phyloP scores from a whole-genome alignment of 2,888 invertebrate species.

The Pinctada fucata region DNA sequence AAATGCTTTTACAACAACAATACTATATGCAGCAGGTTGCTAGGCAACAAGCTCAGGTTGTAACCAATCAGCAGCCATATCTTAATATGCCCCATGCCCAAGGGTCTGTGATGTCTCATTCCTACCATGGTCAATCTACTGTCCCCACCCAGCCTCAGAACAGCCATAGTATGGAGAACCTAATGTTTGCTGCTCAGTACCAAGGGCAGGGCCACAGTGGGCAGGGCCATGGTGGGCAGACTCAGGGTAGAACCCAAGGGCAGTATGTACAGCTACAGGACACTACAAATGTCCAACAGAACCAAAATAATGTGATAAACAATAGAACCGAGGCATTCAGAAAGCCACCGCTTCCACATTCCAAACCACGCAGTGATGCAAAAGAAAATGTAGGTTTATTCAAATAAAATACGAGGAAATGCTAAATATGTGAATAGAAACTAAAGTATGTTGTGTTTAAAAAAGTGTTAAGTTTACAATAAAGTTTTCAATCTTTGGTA shows the following conservation, averaged over 20 bases:
- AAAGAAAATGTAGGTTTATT: constrained; percentile 45
- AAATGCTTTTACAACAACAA: constrained; percentile 50
- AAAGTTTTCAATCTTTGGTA: too few relatives aligned
- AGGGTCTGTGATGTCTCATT: constrained; percentile 20
- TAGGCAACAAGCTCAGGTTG: constrained; percentile 42
- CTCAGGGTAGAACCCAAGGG: constrained; percentile 47
- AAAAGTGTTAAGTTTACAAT: too few relatives aligned
- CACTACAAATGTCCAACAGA: constrained; percentile 27
- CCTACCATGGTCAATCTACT: constrained; percentile 33
- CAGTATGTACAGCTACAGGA: constrained; percentile 37
- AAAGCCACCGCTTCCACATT: constrained; percentile 45
- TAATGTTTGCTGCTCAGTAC: constrained; percentile 19
- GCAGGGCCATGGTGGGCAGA: constrained; percentile 13
- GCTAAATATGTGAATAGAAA: too few relatives aligned
- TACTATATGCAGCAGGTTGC: constrained; percentile 45
- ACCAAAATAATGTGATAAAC: constrained; percentile 31
- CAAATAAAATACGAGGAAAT: too few relatives aligned
- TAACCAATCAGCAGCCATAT: constrained; percentile 31
- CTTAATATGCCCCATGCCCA: constrained; percentile 24
- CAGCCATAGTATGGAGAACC: constrained; percentile 36
- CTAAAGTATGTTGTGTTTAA: too few relatives aligned
- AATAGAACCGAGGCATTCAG: constrained; percentile 43
- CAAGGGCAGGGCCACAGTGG: not conserved
- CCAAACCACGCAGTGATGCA: constrained; percentile 48
- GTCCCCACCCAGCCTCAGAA: constrained; percentile 6